Percentiles rank a stretch among this genome's conserved stretches.
phyloP scores from a whole-genome alignment of 2,113 vertebrate genomes.

The Benitochromis conjunctus region DNA sequence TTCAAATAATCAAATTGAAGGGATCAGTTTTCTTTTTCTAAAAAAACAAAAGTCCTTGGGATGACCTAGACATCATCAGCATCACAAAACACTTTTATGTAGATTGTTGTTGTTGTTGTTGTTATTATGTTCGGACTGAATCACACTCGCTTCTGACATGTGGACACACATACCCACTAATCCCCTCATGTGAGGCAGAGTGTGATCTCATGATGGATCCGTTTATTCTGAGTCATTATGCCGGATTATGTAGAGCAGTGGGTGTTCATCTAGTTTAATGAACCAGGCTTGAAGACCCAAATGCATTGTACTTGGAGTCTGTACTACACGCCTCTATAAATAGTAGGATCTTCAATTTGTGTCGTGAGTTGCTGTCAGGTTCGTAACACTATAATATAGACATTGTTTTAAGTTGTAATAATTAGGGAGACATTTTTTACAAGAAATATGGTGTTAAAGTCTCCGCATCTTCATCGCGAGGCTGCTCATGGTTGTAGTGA shows the following conservation, averaged over 20 bases:
- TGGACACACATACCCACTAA: slow-evolving; percentile 12
- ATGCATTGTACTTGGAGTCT: not conserved
- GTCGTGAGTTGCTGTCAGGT: not conserved
- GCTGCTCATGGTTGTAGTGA: not conserved
- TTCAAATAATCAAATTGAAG: not conserved
- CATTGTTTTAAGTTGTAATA: not conserved
- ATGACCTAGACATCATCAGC: not conserved
- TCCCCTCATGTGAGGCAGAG: not conserved
- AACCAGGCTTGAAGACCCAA: not conserved
- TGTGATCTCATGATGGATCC: slow-evolving; percentile 7
- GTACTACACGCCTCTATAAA: not conserved
- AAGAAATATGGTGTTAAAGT: not conserved
- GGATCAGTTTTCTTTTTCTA: not conserved
- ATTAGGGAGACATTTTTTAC: not conserved
- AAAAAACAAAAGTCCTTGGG: not conserved
- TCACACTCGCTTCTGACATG: not conserved
- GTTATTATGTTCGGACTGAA: not conserved
- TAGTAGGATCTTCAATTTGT: not conserved
- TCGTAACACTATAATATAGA: not conserved
- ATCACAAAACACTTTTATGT: not conserved
- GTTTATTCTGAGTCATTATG: slow-evolving; percentile 38
- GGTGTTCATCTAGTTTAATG: not conserved
- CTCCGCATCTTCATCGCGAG: not conserved
- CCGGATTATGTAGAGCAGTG: slow-evolving; percentile 12
- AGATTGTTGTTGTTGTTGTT: too few species aligned